A percentile compares a stretch with the other conserved stretches of the same genome.
Conservation (phyloP, 2,113 vertebrate genomes). For the Orientallactaga bullata region DNA sequence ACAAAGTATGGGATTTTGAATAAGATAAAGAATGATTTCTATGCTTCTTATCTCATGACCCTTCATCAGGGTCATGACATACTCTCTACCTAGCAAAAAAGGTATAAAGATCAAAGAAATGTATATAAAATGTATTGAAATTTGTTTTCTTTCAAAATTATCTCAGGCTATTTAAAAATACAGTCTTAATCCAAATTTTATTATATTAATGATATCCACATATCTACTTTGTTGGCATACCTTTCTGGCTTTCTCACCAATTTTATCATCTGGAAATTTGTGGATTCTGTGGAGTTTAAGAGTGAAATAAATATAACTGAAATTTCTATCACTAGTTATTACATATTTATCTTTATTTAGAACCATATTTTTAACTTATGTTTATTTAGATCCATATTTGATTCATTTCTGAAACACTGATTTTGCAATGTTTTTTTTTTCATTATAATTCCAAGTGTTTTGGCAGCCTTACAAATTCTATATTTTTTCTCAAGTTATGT, state of each 20-base stretch:
- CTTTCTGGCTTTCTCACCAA: no score
- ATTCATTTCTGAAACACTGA: conserved; percentile 3
- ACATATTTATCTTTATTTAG: neutral
- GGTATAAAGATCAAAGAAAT: neutral
- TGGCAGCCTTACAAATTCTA: neutral
- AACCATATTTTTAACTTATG: neutral
- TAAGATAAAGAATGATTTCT: neutral
- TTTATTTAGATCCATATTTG: no score
- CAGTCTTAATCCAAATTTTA: neutral
- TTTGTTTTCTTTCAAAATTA: no score
- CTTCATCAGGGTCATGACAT: neutral
- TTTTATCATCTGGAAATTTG: neutral
- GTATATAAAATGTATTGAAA: no score
- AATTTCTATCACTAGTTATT: neutral
- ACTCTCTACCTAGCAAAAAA: neutral
- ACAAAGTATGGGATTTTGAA: neutral
- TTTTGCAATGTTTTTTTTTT: conserved; percentile 24
- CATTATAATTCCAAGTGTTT: neutral
- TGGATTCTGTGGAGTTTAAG: neutral
- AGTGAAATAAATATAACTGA: conserved; percentile 6
- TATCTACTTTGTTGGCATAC: no score
- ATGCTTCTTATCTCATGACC: neutral
- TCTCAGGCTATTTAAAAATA: conserved; percentile 9
- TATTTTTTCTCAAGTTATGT: neutral
- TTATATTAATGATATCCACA: no score